Conservation (phyloP, 37 sponge, comb jelly and placozoan genomes). For the Mnemiopsis leidyi region DNA sequence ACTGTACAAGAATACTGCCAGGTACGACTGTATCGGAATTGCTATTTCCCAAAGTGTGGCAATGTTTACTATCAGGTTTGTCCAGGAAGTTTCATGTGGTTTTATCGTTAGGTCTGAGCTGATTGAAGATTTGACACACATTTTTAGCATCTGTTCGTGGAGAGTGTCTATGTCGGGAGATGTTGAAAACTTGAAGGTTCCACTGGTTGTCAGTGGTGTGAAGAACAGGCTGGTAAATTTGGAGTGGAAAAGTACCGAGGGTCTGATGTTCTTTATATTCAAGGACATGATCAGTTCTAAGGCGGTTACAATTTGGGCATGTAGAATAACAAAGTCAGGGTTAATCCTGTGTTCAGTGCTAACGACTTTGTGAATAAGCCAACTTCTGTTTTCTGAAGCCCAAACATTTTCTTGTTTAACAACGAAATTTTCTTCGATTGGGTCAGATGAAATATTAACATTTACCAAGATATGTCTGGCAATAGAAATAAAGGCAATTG, state of each 20-base stretch:
- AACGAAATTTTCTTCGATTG: neutral
- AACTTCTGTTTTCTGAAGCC: neutral
- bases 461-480: conserved; percentile 22
- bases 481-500: neutral
- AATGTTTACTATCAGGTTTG: neutral
- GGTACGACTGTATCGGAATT: conserved; percentile 2
- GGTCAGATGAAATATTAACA: neutral
- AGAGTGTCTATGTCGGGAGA: conserved; percentile 15
- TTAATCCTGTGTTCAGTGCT: neutral
- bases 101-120: neutral
- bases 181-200: neutral
- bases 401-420: conserved; percentile 38
- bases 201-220: neutral
- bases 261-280: conserved; percentile 10
- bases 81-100: conserved; percentile 37
- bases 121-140: neutral
- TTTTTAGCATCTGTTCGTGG: conserved; percentile 35
- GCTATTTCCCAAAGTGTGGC: conserved; percentile 2
- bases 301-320: conserved; percentile 19
- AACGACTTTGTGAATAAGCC: conserved; percentile 60
- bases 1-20: conserved; percentile 39
- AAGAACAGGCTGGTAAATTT: neutral
- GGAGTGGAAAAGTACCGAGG: conserved; percentile 33
- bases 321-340: conserved; percentile 34
- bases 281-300: conserved; percentile 25